These are phyloP conservation scores for Epinephelus awoara DNA, from an alignment of 2,797 vertebrate genomes.

Conservation along the genomic window DNA sequence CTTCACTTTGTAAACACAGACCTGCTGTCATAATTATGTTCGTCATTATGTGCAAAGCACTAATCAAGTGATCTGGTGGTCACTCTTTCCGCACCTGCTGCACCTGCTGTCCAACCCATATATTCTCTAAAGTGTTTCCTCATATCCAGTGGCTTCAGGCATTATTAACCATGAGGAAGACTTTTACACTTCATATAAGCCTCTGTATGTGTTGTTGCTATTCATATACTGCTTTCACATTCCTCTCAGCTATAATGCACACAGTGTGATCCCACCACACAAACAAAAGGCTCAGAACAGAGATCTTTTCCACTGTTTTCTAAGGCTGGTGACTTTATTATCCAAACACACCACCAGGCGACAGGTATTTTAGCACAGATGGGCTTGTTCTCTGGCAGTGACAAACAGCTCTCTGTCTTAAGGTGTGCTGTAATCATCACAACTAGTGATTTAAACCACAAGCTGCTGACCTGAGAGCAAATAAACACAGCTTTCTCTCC, in stretches of 20 bases:
- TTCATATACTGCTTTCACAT: neutral
- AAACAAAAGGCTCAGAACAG: no score
- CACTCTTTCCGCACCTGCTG: no score
- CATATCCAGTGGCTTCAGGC: no score
- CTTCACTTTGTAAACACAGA: neutral
- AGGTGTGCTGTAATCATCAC: neutral
- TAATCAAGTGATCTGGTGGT: no score
- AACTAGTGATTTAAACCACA: neutral
- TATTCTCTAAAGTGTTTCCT: no score
- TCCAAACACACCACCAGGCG: neutral
- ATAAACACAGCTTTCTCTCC: neutral
- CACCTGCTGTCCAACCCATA: no score
- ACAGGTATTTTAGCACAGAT: neutral
- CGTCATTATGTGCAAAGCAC: no score
- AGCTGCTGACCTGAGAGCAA: no score
- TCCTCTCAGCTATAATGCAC: neutral
- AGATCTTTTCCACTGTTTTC: neutral
- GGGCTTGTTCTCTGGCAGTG: neutral
- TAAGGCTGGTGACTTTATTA: no score
- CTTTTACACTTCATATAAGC: neutral
- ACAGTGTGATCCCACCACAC: neutral
- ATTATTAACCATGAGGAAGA: no score
- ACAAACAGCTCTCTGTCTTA: neutral
- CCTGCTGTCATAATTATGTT: neutral
- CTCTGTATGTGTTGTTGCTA: neutral